These are phyloP conservation scores for Procavia capensis DNA, from an alignment of 2,113 vertebrate species.

Conservation along the genomic window DNA sequence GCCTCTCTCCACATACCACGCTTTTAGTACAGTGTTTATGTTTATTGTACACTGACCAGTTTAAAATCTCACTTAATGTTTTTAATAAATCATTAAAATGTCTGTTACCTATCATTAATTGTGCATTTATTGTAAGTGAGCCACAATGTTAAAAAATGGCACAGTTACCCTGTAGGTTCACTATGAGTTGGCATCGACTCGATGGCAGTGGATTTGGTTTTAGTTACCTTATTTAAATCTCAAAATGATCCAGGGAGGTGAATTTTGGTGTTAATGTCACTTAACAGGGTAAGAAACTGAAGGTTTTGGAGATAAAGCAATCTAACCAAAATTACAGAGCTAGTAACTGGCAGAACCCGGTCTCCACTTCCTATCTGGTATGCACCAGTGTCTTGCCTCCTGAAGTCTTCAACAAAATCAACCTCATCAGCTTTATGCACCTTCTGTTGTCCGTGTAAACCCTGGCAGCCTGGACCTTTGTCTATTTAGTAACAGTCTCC, in stretches of 20 bases:
- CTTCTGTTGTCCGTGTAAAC: neutral
- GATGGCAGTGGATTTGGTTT: too few relatives aligned
- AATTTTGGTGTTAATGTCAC: neutral
- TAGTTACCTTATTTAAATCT: neutral
- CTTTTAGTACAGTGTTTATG: slow-evolving; percentile 15
- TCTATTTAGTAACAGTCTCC: neutral
- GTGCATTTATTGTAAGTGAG: neutral
- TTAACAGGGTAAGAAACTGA: slow-evolving; percentile 2
- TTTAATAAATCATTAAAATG: neutral
- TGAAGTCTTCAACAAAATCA: neutral
- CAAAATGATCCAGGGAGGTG: neutral
- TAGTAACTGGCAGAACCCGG: neutral
- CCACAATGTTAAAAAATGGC: neutral
- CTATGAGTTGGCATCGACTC: too few relatives aligned
- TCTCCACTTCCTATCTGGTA: neutral
- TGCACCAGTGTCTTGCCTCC: neutral
- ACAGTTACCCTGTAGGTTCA: too few relatives aligned
- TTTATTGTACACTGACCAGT: neutral
- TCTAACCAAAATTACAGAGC: neutral
- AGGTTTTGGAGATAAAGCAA: neutral
- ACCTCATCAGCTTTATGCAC: neutral
- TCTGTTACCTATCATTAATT: neutral
- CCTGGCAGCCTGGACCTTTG: neutral
- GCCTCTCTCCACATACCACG: neutral
- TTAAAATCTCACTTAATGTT: neutral